Evolutionary conservation across 2,797 vertebrate species (phyloP).

Genomic region (Phoxinus dragarum): DNA sequence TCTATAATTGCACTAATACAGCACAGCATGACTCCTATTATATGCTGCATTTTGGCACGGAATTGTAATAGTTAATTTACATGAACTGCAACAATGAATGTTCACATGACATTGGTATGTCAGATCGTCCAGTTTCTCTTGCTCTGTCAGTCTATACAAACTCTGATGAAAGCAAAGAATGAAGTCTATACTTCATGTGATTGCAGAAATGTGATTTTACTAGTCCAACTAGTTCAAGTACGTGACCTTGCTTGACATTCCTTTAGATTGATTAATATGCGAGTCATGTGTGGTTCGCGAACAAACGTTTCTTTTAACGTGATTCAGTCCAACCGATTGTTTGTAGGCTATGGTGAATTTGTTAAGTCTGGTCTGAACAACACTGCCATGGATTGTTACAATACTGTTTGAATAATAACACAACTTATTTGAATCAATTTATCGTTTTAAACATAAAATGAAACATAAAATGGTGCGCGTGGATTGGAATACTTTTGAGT

Average conservation of each 20-base stretch:
- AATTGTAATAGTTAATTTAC: background rate
- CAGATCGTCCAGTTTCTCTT: background rate
- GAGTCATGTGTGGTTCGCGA: background rate
- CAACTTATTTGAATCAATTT: background rate
- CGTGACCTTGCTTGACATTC: background rate
- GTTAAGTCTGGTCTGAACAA: background rate
- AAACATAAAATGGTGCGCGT: background rate
- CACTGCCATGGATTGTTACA: background rate
- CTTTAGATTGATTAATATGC: background rate
- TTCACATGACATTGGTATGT: background rate
- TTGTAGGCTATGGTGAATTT: background rate
- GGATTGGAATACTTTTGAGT: background rate
- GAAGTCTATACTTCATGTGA: background rate
- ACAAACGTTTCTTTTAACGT: slow-evolving; percentile 1
- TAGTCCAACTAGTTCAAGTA: slow-evolving; percentile 2
- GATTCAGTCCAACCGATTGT: slow-evolving; percentile 12
- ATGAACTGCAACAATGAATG: background rate
- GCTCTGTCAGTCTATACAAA: background rate
- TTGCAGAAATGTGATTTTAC: slow-evolving; percentile 18
- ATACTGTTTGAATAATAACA: background rate
- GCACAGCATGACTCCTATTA: background rate
- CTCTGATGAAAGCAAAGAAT: background rate
- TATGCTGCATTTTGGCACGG: background rate
- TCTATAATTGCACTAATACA: background rate
- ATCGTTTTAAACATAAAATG: background rate